Conservation (phyloP, 2,888 invertebrate genomes). For the Salticus scenicus region DNA sequence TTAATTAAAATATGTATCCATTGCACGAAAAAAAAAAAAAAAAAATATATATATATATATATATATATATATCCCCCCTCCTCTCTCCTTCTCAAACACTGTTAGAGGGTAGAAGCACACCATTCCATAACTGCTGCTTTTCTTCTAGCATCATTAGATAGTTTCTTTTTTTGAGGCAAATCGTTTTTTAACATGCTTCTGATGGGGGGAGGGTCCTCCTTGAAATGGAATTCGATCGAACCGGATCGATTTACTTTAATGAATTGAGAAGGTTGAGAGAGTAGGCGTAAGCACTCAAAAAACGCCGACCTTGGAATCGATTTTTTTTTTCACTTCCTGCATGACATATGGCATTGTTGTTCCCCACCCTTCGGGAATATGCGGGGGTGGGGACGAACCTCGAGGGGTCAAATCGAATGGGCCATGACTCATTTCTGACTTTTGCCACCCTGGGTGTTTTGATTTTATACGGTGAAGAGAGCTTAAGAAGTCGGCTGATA, state of each 20-base stretch:
- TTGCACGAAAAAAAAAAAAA: too few relatives aligned
- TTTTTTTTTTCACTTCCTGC: constrained; percentile 20
- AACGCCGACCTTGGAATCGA: constrained; percentile 15
- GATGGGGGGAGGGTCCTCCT: background rate
- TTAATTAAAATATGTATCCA: too few relatives aligned
- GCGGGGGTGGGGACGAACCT: constrained; percentile 26
- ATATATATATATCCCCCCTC: too few relatives aligned
- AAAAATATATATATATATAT: too few relatives aligned
- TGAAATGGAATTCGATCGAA: constrained; percentile 32
- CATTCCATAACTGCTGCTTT: background rate
- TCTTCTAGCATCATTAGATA: background rate
- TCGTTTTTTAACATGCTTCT: constrained; percentile 29
- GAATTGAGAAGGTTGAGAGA: constrained; percentile 26
- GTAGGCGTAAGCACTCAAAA: constrained; percentile 30
- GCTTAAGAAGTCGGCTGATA: constrained; percentile 1
- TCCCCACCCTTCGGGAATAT: constrained; percentile 12
- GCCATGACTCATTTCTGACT: constrained; percentile 45
- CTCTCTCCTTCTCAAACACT: too few relatives aligned
- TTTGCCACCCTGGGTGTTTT: constrained; percentile 40
- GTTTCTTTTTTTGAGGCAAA: constrained; percentile 11
- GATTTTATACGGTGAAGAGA: constrained; percentile 17
- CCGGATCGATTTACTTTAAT: constrained; percentile 25
- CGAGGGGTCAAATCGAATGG: constrained; percentile 44
- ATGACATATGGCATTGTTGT: constrained; percentile 35
- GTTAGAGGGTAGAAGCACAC: background rate